A percentile compares a stretch with the other conserved stretches of the same genome.
Conservation (phyloP, 2,113 vertebrate species). For the Egretta garzetta region DNA sequence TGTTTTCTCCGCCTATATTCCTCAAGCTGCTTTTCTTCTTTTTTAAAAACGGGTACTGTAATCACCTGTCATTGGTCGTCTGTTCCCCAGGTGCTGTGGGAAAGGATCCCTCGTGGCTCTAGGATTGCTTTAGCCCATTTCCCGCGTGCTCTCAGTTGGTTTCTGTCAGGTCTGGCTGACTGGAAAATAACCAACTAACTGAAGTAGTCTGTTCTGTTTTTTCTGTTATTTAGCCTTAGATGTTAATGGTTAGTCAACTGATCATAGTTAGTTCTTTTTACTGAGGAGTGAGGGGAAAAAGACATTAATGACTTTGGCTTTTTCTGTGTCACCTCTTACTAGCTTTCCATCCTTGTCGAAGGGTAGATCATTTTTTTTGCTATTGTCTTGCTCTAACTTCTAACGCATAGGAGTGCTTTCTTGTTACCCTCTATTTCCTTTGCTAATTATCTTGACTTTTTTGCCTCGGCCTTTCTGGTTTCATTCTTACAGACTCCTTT, state of each 20-base stretch:
- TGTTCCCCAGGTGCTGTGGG: background rate
- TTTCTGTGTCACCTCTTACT: background rate
- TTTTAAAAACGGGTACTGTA: background rate
- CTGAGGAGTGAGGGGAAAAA: background rate
- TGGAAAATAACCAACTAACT: background rate
- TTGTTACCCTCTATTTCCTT: background rate
- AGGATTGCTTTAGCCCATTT: background rate
- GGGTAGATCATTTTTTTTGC: background rate
- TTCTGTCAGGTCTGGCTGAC: background rate
- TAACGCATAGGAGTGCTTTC: background rate
- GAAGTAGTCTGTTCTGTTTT: background rate
- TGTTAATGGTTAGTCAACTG: background rate
- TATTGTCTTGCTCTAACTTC: background rate
- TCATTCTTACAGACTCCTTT: background rate
- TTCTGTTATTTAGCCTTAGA: background rate
- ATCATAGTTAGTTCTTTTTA: background rate
- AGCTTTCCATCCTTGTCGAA: background rate
- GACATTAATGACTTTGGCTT: background rate
- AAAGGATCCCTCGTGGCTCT: background rate
- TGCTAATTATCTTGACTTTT: background rate
- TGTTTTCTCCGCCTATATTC: background rate
- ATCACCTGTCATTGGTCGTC: background rate
- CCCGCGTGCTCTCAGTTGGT: fast-evolving
- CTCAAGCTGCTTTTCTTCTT: background rate
- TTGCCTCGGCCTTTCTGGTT: background rate